phyloP scores from a whole-genome alignment of 2,797 vertebrate species.

The Pogoniulus pusillus region DNA sequence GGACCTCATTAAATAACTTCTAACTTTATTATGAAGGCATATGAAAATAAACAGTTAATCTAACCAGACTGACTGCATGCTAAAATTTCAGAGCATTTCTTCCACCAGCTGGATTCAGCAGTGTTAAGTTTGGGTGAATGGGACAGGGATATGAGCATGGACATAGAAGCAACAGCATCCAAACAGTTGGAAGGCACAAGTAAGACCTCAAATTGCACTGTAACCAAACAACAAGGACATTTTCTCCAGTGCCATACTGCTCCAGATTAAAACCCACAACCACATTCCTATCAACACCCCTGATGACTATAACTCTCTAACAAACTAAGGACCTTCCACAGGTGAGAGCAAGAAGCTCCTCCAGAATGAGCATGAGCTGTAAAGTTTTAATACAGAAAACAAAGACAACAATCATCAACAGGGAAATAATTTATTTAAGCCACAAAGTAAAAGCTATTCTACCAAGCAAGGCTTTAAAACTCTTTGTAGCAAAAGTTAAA shows the following conservation, averaged over 20 bases:
- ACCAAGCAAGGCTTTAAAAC: background rate
- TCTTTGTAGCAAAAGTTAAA: background rate
- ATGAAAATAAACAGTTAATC: background rate
- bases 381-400: background rate
- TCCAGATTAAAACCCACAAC: background rate
- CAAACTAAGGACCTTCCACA: background rate
- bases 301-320: background rate
- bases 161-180: background rate
- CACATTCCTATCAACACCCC: background rate
- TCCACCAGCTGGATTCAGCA: background rate
- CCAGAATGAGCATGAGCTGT: background rate
- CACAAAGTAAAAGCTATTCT: background rate
- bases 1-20: background rate
- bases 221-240: fast-evolving
- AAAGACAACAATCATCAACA: background rate
- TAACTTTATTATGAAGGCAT: background rate
- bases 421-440: conserved; percentile 49
- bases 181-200: background rate
- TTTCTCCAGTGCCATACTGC: background rate
- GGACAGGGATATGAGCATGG: fast-evolving
- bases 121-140: background rate
- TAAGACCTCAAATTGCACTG: background rate
- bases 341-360: background rate
- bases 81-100: background rate
- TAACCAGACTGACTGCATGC: background rate